Evolutionary conservation across 2,888 invertebrate genomes (phyloP), one percentile per base, ranked within the genome.

Genomic region (Tortrix viridana): DNA sequence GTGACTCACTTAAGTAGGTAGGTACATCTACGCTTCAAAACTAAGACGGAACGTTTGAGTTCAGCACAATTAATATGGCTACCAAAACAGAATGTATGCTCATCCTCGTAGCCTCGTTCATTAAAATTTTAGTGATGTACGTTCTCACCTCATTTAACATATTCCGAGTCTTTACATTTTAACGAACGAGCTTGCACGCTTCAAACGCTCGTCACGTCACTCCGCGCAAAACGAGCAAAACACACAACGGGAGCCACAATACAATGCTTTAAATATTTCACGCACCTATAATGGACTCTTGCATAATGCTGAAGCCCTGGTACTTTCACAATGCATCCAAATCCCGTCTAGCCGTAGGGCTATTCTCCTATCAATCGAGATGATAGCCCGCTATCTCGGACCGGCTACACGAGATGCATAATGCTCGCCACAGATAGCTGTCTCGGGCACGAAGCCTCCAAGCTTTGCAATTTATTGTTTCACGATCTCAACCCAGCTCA

Each of bases 381-480:
- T 91, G 92, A 92, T 92, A 91, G 89, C 75, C 82, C 77, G 80
- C 85, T 89, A 90, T 90, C 89, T 82, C 80, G 74, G 69, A 73
- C 75, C 73, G 74, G 80, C 81, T 81, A 82, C 85, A 80, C 81
- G 81, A 84, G 86, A 89, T 90, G 91, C 90, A 91, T 92, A 91
- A 91, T 91, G 89, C 89, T 86, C 81, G 84, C 75, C 77, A 80
- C 84, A 88, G 91, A 92, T 92, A 89, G 89, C 91, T 89, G 90
- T 90, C 91, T 90, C 82, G 80, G 72, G 88, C 92, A 92, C 92
- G 92, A 92, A 91, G 91, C 92, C 92, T 92, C 84, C 85, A 83
- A 92, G 92, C 88, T 86, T 91, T 82, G 91, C 91, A 92, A 91
- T 92, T 92, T 92, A 92, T 92, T 90, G 92, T 92, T 92, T 91